These are phyloP conservation scores for Mimachlamys varia DNA, from an alignment of 2,888 invertebrate genomes.

Conservation along the genomic window DNA sequence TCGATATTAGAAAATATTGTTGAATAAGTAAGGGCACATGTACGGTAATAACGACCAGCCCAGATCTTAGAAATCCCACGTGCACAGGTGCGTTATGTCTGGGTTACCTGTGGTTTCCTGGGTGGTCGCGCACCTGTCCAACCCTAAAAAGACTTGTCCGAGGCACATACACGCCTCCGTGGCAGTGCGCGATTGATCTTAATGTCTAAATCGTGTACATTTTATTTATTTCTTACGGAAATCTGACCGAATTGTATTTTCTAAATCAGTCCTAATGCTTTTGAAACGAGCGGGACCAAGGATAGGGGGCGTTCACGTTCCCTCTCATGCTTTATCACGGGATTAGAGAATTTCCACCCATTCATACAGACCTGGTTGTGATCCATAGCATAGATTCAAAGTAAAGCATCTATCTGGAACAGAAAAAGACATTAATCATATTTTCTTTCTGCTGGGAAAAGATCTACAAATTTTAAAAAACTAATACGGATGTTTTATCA, in stretches of 20 bases:
- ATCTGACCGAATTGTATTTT: neutral
- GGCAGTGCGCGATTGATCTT: neutral
- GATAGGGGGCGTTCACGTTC: neutral
- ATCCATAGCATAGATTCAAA: neutral
- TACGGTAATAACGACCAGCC: neutral
- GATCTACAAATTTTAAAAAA: neutral
- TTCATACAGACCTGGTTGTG: neutral
- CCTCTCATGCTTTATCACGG: neutral
- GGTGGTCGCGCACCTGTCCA: conserved; percentile 29
- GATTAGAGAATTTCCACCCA: neutral
- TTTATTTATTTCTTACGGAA: conserved; percentile 30
- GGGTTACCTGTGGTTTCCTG: neutral
- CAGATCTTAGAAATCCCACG: neutral
- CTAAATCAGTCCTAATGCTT: conserved; percentile 28
- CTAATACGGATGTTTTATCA: neutral
- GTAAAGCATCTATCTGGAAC: neutral
- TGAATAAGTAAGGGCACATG: neutral
- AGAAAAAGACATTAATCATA: neutral
- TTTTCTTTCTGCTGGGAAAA: neutral
- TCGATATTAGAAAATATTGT: neutral
- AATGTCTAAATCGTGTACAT: conserved; percentile 19
- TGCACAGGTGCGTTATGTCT: neutral
- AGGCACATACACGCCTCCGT: neutral
- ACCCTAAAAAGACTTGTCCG: neutral
- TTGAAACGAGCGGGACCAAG: neutral